A percentile compares a stretch with the other conserved stretches of the same genome.
These are phyloP conservation scores for Lophius piscatorius DNA, from an alignment of 2,113 vertebrate species.

Conservation along the genomic window DNA sequence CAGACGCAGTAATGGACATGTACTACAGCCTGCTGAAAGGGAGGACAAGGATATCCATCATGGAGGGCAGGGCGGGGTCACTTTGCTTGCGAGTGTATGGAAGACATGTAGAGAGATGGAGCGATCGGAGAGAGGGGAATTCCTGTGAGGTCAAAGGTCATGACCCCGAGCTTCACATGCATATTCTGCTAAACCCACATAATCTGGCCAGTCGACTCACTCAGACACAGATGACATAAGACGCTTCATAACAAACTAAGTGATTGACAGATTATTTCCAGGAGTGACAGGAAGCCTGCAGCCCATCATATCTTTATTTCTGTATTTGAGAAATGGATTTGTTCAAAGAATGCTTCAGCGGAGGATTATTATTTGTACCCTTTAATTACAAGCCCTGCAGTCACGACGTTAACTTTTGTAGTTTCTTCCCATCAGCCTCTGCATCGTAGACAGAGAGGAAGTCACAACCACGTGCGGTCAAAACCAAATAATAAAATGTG, in stretches of 20 bases:
- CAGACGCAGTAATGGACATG: constrained; percentile 12
- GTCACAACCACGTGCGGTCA: too few species aligned
- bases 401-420: too few species aligned
- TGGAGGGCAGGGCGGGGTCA: background rate
- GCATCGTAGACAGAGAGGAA: too few species aligned
- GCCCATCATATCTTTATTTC: background rate
- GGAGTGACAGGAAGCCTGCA: background rate
- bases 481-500: too few species aligned
- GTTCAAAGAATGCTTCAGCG: too few species aligned
- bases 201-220: constrained; percentile 44
- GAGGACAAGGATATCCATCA: constrained; percentile 7
- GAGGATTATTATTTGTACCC: too few species aligned
- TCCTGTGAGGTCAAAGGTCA: constrained; percentile 53
- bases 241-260: background rate
- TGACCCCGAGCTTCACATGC: constrained; percentile 13
- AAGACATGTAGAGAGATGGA: constrained; percentile 17
- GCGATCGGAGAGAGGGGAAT: constrained; percentile 26
- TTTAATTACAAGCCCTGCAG: too few species aligned
- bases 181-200: constrained; percentile 22
- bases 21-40: constrained; percentile 1
- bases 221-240: background rate
- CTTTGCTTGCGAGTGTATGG: too few species aligned
- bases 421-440: too few species aligned
- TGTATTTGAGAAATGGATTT: too few species aligned
- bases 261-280: background rate